phyloP scores from a whole-genome alignment of 2,888 invertebrate species.

The Sarcophaga carnaria region DNA sequence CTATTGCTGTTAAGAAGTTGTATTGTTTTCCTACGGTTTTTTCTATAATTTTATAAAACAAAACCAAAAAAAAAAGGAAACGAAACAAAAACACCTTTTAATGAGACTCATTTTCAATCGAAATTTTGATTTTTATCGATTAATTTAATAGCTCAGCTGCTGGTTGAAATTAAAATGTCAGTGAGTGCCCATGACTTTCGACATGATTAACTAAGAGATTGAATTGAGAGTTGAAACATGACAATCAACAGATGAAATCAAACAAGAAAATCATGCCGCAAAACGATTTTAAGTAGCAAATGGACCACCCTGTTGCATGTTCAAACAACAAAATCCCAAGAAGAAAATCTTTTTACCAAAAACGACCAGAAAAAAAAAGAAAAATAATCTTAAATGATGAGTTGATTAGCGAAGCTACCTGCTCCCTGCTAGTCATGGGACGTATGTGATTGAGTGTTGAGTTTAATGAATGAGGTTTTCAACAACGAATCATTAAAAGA shows the following conservation, averaged over 20 bases:
- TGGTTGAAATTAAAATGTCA: constrained; percentile 56
- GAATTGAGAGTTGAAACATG: not conserved
- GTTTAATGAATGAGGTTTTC: not conserved
- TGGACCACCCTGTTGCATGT: constrained; percentile 69
- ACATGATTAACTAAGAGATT: not conserved
- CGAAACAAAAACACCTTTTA: not conserved
- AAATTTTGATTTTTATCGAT: constrained; percentile 51
- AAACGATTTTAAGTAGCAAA: constrained; percentile 57
- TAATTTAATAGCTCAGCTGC: constrained; percentile 48
- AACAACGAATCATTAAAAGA: constrained; percentile 9
- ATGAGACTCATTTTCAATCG: constrained; percentile 29
- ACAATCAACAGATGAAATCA: not conserved
- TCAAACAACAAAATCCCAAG: constrained; percentile 6
- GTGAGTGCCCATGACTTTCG: not conserved
- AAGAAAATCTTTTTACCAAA: constrained; percentile 21
- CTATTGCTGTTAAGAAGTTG: too few relatives aligned
- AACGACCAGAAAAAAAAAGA: not conserved
- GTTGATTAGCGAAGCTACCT: constrained; percentile 51
- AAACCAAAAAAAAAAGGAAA: too few relatives aligned
- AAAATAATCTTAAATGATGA: constrained; percentile 6
- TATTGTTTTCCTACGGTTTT: too few relatives aligned
- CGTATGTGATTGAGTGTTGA: not conserved
- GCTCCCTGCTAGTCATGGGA: constrained; percentile 22
- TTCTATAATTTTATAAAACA: too few relatives aligned
- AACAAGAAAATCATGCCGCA: constrained; percentile 25